Base-by-base conservation (phyloP, 2,113 vertebrate genomes). In the Pitta sordida region DNA sequence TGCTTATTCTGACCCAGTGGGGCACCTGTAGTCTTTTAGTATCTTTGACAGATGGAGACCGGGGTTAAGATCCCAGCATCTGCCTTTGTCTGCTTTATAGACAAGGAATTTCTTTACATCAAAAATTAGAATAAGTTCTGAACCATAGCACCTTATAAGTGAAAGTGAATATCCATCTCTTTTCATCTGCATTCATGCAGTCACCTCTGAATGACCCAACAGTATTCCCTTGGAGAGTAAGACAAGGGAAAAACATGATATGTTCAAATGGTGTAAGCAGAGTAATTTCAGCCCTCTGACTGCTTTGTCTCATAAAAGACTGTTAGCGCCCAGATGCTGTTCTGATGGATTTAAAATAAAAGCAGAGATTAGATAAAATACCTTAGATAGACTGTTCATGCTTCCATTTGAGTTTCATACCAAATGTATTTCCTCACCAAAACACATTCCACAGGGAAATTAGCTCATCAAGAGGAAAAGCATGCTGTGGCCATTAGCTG, bases 351-450 rank as follows among this genome's bases (percentile, higher is more conserved):
- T 75, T 65, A 88, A 93, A 91, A 87, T 88, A 93, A 79, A 85
- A 0, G 0, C 32, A 76, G 29, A 94, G 69, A 88, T 95, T 86
- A 94, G 90, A 94, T 91, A 92, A 96, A 96, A 82, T 93, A 91
- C 44, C 68, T 92, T 79, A 88, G 91, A 69, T 78, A 90, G 55
- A 52, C 55, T 90, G 62, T 18, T 81, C 88, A 60, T 64, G 19
- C 76, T 94, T 94, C 60, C 69, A 91, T 92, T 91, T 90, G 10
- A 68, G 88, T 95, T 95, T 91, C 73, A 94, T 91, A 83, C 74
- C 74, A 64, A 94, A 93, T 24, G 60, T 93, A 92, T 74, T 93
- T 53, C 58, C 73, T 32, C 58, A 93, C 70, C 37, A 92, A 91
- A 88, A 84, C n/a, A 76, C 81, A 79, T 94, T 94, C 83, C 81